A percentile compares a stretch with the other conserved stretches of the same genome.
phyloP scores from a whole-genome alignment of 2,797 vertebrate species.

The Perodicticus potto region DNA sequence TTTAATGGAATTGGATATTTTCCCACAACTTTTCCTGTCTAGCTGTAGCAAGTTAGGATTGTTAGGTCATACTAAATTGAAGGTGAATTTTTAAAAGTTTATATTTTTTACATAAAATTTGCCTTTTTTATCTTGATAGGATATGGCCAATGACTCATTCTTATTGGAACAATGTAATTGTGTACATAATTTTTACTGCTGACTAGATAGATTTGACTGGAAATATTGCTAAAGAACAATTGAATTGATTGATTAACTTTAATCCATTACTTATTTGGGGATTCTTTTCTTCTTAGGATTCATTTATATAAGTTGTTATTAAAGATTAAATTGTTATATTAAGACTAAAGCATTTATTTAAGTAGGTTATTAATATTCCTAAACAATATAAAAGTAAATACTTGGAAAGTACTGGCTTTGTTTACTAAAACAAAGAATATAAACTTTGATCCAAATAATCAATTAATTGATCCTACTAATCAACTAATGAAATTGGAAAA shows the following conservation, averaged over 20 bases:
- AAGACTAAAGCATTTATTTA: conserved; percentile 4
- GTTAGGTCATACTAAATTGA: background rate
- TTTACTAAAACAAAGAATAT: background rate
- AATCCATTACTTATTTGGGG: background rate
- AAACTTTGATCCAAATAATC: background rate
- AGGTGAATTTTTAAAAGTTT: background rate
- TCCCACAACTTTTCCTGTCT: conserved; percentile 51
- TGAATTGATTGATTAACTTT: background rate
- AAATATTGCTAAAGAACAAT: conserved; percentile 28
- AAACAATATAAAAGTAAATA: conserved; percentile 19
- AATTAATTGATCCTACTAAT: background rate
- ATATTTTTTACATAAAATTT: background rate
- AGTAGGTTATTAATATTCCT: background rate
- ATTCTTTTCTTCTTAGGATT: background rate
- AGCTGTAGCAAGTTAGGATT: conserved; percentile 18
- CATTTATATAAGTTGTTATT: background rate
- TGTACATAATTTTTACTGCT: background rate
- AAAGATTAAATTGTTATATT: background rate
- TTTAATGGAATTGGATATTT: conserved; percentile 62
- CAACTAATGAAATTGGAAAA: background rate
- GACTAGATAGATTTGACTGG: background rate
- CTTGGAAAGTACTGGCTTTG: background rate
- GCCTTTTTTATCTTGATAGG: background rate
- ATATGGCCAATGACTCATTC: background rate
- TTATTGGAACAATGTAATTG: background rate